phyloP scores from a whole-genome alignment of 1,140 invertebrate species.

The Maniola jurtina region DNA sequence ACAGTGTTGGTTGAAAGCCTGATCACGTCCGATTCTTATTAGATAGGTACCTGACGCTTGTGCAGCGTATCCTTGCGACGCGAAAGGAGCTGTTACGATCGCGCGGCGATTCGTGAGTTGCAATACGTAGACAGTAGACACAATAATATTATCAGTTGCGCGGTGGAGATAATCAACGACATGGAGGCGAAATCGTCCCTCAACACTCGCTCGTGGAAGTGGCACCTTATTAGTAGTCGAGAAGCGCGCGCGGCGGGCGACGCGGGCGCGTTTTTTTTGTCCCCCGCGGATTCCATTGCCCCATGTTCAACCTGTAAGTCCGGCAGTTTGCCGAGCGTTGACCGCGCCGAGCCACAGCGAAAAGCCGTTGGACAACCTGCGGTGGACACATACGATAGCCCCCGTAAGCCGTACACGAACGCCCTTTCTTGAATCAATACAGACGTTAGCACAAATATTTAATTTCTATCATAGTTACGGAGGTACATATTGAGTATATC shows the following conservation, averaged over 20 bases:
- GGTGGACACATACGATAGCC: conserved; percentile 60
- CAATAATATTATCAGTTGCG: no score
- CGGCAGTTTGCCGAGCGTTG: conserved; percentile 74
- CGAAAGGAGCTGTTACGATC: no score
- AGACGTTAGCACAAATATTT: conserved; percentile 2
- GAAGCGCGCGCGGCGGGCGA: conserved; percentile 50
- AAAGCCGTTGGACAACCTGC: conserved; percentile 64
- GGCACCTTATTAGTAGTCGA: conserved; percentile 48
- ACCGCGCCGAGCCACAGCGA: conserved; percentile 62
- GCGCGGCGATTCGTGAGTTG: no score
- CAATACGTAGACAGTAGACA: no score
- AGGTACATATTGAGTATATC: background rate
- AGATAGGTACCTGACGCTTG: no score
- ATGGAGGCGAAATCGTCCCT: no score
- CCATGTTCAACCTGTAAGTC: conserved; percentile 74
- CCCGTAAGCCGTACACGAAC: conserved; percentile 47
- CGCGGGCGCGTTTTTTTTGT: conserved; percentile 62
- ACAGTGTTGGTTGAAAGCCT: no score
- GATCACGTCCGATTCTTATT: no score
- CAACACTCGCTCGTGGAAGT: no score
- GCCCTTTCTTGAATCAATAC: conserved; percentile 10
- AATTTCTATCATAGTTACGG: background rate
- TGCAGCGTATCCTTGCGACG: no score
- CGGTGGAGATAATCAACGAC: no score
- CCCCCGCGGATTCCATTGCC: conserved; percentile 70